A percentile compares a stretch with the other conserved stretches of the same genome.
Conservation (phyloP, 2,888 invertebrate genomes). For the Leptinotarsa haldemani region DNA sequence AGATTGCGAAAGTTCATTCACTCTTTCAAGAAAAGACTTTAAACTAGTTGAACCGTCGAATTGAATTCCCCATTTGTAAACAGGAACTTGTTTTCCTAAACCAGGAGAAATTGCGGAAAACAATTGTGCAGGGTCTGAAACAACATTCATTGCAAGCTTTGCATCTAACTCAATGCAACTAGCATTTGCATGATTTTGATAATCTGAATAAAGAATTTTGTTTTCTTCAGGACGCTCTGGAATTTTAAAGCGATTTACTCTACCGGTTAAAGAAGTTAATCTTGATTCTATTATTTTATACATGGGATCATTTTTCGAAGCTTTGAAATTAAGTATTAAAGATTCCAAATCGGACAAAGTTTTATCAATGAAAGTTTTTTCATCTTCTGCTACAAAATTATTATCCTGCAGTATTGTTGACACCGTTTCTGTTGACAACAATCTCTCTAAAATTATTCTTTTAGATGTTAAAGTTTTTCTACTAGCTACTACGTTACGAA, state of each 20-base stretch:
- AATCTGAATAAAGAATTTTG: not conserved
- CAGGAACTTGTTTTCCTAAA: not conserved
- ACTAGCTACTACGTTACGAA: not conserved
- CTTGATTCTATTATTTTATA: not conserved
- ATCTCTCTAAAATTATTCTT: not conserved
- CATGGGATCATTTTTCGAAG: not conserved
- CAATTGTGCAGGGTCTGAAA: not conserved
- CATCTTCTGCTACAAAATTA: not conserved
- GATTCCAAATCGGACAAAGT: not conserved
- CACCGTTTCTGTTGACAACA: not conserved
- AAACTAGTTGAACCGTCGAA: not conserved
- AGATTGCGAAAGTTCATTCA: not conserved
- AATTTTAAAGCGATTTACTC: not conserved
- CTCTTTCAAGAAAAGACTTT: no score
- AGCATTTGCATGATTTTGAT: not conserved
- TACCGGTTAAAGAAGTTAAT: not conserved
- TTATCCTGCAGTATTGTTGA: not conserved
- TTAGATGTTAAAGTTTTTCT: constrained; percentile 3
- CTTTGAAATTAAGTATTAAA: constrained; percentile 3
- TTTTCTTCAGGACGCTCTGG: not conserved
- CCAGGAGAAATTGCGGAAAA: not conserved
- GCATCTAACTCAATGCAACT: constrained; percentile 1
- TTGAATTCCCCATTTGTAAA: constrained; percentile 3
- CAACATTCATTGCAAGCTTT: not conserved
- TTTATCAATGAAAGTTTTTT: constrained; percentile 8